These are phyloP conservation scores for Limnephilus rhombicus DNA, from an alignment of 2,888 invertebrate species.

Conservation along the genomic window DNA sequence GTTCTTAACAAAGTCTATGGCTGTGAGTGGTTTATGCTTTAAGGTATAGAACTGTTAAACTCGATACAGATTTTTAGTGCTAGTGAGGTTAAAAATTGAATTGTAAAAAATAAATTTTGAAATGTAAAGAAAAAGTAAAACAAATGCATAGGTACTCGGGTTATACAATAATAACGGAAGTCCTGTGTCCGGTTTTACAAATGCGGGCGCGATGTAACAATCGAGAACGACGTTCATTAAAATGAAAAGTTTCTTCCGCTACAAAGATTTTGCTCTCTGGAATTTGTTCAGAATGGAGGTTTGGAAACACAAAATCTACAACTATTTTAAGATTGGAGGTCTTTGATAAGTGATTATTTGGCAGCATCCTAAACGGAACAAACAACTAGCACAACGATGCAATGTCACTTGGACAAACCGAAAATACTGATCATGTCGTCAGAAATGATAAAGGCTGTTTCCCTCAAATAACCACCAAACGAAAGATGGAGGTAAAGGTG, in stretches of 20 bases:
- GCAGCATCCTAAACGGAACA: background rate
- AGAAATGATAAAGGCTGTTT: background rate
- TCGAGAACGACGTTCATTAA: too few species aligned
- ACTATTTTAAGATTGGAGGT: background rate
- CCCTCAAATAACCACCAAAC: background rate
- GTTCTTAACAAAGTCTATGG: too few species aligned
- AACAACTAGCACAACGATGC: background rate
- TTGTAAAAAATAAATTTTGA: too few species aligned
- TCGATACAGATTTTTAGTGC: too few species aligned
- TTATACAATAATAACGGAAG: too few species aligned
- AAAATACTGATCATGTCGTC: background rate
- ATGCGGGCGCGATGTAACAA: background rate
- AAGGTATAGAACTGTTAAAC: too few species aligned
- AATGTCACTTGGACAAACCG: background rate
- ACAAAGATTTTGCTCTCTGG: background rate
- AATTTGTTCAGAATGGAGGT: background rate
- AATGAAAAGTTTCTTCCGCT: background rate
- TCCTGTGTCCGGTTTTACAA: background rate
- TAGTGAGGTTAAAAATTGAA: too few species aligned
- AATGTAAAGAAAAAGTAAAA: too few species aligned
- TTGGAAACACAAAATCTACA: background rate
- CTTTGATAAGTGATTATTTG: background rate
- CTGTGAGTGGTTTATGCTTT: too few species aligned
- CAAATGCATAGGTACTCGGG: background rate
- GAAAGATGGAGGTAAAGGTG: background rate